These are phyloP conservation scores for Helicoverpa armigera DNA, from an alignment of 1,140 invertebrate genomes.

Conservation along the genomic window DNA sequence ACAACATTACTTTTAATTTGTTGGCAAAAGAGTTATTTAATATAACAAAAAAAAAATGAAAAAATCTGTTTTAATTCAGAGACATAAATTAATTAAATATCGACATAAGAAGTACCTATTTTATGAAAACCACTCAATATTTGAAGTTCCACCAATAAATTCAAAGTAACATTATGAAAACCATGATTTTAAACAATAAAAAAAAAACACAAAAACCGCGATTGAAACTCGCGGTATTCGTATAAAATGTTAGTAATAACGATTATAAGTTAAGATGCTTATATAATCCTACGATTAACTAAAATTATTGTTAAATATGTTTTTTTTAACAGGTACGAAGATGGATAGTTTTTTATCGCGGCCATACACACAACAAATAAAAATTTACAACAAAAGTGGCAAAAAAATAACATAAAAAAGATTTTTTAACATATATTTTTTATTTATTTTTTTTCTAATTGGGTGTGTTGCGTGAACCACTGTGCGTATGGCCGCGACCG, in stretches of 20 bases:
- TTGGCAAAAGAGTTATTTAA: background rate
- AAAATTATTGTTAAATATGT: conserved; percentile 41
- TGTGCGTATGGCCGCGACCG: background rate
- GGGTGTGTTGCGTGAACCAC: conserved; percentile 24
- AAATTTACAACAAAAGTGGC: background rate
- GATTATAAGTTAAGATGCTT: conserved; percentile 19
- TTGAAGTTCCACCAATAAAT: too few species aligned
- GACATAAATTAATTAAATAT: too few species aligned
- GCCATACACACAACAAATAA: background rate
- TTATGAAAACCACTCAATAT: too few species aligned
- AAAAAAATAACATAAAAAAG: background rate
- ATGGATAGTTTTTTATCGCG: conserved; percentile 13
- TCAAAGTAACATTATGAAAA: too few species aligned
- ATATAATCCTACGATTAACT: conserved; percentile 15
- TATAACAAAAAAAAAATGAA: background rate
- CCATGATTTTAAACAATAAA: too few species aligned
- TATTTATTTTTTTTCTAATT: background rate
- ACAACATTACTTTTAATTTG: too few species aligned
- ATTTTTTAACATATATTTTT: background rate
- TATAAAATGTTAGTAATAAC: conserved; percentile 35
- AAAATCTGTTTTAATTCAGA: too few species aligned
- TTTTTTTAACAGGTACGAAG: conserved; percentile 47
- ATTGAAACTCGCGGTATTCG: conserved; percentile 6
- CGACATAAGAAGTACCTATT: too few species aligned
- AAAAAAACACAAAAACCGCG: background rate